phyloP scores from a whole-genome alignment of 2,113 vertebrate species.

The Plotosus lineatus region DNA sequence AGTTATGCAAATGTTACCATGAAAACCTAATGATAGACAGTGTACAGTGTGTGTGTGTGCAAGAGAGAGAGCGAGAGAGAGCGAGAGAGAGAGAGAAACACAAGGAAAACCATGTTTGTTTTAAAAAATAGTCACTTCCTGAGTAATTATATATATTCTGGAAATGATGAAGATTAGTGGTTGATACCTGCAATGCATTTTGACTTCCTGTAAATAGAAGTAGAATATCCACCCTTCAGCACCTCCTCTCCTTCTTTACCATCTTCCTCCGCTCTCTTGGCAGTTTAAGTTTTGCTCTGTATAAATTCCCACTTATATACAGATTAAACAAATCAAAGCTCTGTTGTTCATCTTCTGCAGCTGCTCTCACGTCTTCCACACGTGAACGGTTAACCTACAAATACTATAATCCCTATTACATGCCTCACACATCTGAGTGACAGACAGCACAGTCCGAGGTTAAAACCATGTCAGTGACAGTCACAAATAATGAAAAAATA shows the following conservation, averaged over 20 bases:
- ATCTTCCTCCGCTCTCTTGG: neutral
- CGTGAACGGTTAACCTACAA: neutral
- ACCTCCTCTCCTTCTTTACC: neutral
- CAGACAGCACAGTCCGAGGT: neutral
- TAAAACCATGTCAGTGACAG: neutral
- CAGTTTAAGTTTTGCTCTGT: neutral
- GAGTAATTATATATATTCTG: neutral
- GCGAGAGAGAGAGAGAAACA: neutral
- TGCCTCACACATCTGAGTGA: neutral
- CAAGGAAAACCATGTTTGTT: too few species aligned
- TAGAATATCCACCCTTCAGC: conserved; percentile 1
- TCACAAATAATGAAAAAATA: neutral
- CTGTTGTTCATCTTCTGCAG: neutral
- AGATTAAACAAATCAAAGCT: neutral
- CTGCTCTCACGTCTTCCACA: neutral
- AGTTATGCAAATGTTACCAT: neutral
- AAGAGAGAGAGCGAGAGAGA: conserved; percentile 12
- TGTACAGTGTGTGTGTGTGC: neutral
- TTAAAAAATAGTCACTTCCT: neutral
- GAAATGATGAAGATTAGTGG: neutral
- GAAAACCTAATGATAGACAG: neutral
- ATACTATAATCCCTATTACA: neutral
- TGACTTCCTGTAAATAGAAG: conserved; percentile 1
- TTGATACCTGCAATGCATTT: neutral
- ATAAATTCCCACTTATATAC: neutral